Conservation (phyloP, 2,888 invertebrate genomes). For the Matsumyia berberina region DNA sequence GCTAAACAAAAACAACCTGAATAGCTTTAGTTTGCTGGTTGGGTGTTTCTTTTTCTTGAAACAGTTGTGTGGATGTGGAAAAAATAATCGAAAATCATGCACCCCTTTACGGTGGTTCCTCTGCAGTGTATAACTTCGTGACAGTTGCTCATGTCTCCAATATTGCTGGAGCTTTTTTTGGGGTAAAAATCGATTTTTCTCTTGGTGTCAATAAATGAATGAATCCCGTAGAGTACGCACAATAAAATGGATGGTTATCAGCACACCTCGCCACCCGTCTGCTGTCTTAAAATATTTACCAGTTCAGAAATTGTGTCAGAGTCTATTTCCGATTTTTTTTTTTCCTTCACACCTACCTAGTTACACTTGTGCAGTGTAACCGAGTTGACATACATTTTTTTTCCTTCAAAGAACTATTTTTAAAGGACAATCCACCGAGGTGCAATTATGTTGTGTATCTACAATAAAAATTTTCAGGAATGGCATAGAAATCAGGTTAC, state of each 20-base stretch:
- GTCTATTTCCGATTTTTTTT: slow-evolving; percentile 44
- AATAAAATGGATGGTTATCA: slow-evolving; percentile 44
- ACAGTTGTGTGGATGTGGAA: slow-evolving; percentile 11
- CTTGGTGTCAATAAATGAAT: slow-evolving; percentile 58
- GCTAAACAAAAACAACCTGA: slow-evolving; percentile 42
- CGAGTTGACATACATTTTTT: slow-evolving; percentile 46
- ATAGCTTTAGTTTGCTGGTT: neutral
- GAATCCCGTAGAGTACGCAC: slow-evolving; percentile 49
- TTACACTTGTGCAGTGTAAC: slow-evolving; percentile 35
- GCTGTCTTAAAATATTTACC: slow-evolving; percentile 6
- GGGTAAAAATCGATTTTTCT: slow-evolving; percentile 73
- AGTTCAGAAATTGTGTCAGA: slow-evolving; percentile 54
- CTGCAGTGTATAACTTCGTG: slow-evolving; percentile 40
- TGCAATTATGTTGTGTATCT: slow-evolving; percentile 3
- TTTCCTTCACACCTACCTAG: slow-evolving; percentile 5
- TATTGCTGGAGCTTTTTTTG: slow-evolving; percentile 46
- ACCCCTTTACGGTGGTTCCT: slow-evolving; percentile 9
- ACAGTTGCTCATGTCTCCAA: slow-evolving; percentile 51
- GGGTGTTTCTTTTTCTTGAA: slow-evolving; percentile 17
- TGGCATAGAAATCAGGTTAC: slow-evolving; percentile 21
- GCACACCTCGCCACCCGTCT: neutral
- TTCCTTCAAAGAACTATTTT: slow-evolving; percentile 25
- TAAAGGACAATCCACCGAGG: slow-evolving; percentile 1
- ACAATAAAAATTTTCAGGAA: neutral
- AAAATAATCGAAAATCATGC: slow-evolving; percentile 32